Conservation (phyloP, 2,113 vertebrate species). For the Oncorhynchus gorbuscha region DNA sequence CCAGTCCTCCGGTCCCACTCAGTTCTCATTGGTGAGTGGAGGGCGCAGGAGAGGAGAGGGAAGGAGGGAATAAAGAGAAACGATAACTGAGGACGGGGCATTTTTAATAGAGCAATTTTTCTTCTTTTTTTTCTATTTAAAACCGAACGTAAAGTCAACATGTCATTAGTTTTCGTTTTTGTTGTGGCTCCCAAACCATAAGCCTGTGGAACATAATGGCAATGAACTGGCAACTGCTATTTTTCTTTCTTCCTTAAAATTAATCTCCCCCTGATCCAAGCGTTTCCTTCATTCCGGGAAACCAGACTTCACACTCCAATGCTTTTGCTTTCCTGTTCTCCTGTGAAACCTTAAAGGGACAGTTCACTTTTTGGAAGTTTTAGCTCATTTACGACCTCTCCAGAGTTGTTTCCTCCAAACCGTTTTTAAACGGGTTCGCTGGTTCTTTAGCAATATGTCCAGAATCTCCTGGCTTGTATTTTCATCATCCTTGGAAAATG, state of each 20-base stretch:
- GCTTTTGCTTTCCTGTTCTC: background rate
- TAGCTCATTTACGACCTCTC: no score
- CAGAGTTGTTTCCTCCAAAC: no score
- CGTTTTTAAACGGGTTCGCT: no score
- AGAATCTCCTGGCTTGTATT: no score
- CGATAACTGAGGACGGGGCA: slow-evolving; percentile 14
- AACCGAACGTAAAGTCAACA: slow-evolving; percentile 33
- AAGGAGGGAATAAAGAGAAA: background rate
- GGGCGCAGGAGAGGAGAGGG: background rate
- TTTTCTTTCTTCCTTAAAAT: slow-evolving; percentile 17
- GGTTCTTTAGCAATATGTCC: background rate
- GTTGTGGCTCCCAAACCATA: slow-evolving; percentile 34
- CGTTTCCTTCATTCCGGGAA: slow-evolving; percentile 17
- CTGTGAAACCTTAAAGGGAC: background rate
- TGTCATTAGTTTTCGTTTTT: slow-evolving; percentile 34
- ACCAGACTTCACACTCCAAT: background rate
- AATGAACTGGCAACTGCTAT: slow-evolving; percentile 7
- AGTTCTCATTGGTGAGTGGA: background rate
- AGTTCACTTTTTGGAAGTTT: no score
- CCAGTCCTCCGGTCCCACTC: background rate
- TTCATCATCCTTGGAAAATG: no score
- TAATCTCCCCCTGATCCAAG: background rate
- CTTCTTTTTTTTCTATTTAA: slow-evolving; percentile 6
- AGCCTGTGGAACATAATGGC: slow-evolving; percentile 4
- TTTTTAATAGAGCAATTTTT: slow-evolving; percentile 26